Conservation (phyloP, 2,888 invertebrate genomes). For the Eutolmus rufibarbis region DNA sequence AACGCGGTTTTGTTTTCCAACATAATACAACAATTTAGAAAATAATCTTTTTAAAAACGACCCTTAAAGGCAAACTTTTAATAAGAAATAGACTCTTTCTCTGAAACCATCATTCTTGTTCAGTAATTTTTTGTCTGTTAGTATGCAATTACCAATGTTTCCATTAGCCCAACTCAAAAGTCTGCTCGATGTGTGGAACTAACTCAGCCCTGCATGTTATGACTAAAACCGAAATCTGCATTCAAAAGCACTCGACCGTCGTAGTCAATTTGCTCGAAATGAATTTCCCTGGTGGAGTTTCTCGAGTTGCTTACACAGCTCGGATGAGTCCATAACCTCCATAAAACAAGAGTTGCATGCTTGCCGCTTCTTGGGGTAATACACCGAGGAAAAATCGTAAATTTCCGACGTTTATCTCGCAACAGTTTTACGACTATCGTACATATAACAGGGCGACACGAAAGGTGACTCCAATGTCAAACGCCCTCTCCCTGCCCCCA, state of each 20-base stretch:
- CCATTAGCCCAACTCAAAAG: not conserved
- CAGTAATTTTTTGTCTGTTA: not conserved
- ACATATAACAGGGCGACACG: not conserved
- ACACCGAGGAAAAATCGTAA: constrained; percentile 14
- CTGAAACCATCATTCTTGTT: too few relatives aligned
- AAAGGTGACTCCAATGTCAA: constrained; percentile 29
- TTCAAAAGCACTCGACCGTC: not conserved
- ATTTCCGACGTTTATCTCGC: not conserved
- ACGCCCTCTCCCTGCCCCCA: not conserved
- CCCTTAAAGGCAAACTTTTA: too few relatives aligned
- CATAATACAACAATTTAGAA: too few relatives aligned
- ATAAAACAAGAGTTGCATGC: not conserved
- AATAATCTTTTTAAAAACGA: too few relatives aligned
- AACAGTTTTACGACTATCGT: constrained; percentile 6
- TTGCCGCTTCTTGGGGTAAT: not conserved
- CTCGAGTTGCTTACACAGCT: not conserved
- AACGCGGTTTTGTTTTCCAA: too few relatives aligned
- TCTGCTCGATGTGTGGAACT: not conserved
- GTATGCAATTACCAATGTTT: not conserved
- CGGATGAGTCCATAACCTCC: not conserved
- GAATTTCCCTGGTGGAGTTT: not conserved
- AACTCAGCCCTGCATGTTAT: not conserved
- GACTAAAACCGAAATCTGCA: not conserved
- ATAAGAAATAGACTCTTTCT: too few relatives aligned
- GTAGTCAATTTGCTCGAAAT: not conserved